Evolutionary conservation across 2,797 vertebrate species (phyloP).

Genomic region (Petrocephalus sullivani): DNA sequence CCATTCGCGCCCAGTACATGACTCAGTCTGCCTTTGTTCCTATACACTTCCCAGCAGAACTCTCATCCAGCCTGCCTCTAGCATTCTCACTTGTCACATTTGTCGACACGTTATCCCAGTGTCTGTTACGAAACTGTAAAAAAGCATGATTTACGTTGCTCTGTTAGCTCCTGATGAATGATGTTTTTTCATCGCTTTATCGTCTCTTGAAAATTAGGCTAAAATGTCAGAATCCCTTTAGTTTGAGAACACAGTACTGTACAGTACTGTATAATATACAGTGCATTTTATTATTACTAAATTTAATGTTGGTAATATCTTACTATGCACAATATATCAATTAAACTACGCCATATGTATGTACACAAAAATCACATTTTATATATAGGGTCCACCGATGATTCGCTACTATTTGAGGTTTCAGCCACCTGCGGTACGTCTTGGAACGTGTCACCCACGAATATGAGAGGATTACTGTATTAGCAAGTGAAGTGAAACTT

Average conservation of each 20-base stretch:
- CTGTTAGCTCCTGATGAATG: background rate
- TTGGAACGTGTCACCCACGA: background rate
- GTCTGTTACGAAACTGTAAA: background rate
- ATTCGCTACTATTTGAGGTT: background rate
- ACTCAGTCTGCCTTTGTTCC: background rate
- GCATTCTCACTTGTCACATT: background rate
- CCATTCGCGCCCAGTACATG: background rate
- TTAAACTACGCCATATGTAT: background rate
- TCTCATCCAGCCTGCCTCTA: background rate
- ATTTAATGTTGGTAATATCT: too few species aligned
- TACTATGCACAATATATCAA: background rate
- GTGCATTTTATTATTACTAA: too few species aligned
- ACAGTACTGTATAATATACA: too few species aligned
- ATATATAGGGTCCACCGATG: background rate
- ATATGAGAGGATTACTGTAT: background rate
- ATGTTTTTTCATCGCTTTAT: background rate
- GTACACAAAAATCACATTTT: background rate
- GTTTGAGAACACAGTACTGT: too few species aligned
- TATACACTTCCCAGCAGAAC: background rate
- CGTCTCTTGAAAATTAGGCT: background rate
- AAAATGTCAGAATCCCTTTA: too few species aligned
- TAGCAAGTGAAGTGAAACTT: background rate
- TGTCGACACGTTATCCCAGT: background rate
- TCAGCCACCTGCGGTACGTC: background rate
- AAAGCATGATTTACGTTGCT: background rate